Conservation (phyloP, 2,888 invertebrate genomes). For the Drosophila kuntzei region DNA sequence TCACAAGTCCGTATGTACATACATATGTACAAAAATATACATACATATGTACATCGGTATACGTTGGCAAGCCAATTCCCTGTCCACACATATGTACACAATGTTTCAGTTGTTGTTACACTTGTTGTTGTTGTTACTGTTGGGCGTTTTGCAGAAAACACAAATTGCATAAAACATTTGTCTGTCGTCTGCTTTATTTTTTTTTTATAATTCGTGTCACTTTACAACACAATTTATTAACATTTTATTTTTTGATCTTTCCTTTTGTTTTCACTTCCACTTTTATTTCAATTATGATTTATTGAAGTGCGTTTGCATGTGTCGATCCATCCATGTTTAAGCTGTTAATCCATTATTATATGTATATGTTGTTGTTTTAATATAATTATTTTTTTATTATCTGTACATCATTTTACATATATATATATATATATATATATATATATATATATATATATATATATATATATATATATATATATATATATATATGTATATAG, state of each 20-base stretch:
- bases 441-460: too few species aligned
- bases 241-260: not conserved
- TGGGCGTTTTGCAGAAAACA: slow-evolving; percentile 30
- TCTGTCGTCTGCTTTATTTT: not conserved
- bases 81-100: slow-evolving; percentile 19
- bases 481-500: too few species aligned
- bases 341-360: slow-evolving; percentile 35
- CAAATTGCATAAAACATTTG: slow-evolving; percentile 29
- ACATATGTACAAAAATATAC: slow-evolving; percentile 35
- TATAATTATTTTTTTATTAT: slow-evolving; percentile 2
- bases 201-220: slow-evolving; percentile 12
- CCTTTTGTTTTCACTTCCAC: not conserved
- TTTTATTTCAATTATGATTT: slow-evolving; percentile 7
- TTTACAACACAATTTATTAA: slow-evolving; percentile 33
- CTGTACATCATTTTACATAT: slow-evolving; percentile 7
- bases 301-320: slow-evolving; percentile 2
- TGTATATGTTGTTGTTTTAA: not conserved
- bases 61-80: slow-evolving; percentile 30
- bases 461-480: not conserved
- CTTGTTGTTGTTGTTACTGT: slow-evolving; percentile 18
- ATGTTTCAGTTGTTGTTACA: slow-evolving; percentile 15
- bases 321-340: slow-evolving; percentile 14
- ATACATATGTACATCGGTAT: slow-evolving; percentile 60
- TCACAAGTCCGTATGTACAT: slow-evolving; percentile 50
- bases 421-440: not conserved